Percentiles rank a stretch among this genome's conserved stretches.
phyloP scores from a whole-genome alignment of 64 coral and sea anemone species.

The Montipora cactus region DNA sequence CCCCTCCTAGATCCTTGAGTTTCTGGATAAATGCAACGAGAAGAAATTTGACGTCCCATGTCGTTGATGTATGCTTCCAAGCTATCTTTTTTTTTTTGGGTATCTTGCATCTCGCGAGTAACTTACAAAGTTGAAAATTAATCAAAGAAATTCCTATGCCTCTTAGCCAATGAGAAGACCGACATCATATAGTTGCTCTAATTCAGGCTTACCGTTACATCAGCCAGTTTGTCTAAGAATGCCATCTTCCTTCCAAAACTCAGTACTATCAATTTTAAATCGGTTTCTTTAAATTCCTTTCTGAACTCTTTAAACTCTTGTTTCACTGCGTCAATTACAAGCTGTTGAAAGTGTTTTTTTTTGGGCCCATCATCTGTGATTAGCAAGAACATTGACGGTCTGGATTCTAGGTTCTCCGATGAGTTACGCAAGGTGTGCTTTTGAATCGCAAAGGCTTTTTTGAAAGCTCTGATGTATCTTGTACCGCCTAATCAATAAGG shows the following conservation, averaged over 20 bases:
- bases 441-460: slow-evolving; percentile 64
- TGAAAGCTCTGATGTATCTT: slow-evolving; percentile 64
- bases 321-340: background rate
- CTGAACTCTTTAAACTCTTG: background rate
- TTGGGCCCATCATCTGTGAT: slow-evolving; percentile 65
- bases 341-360: background rate
- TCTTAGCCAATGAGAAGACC: background rate
- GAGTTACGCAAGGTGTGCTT: slow-evolving; percentile 37
- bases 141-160: background rate
- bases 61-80: too few relatives aligned
- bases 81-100: too few relatives aligned
- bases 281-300: background rate
- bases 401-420: background rate
- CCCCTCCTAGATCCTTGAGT: too few relatives aligned
- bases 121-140: too few relatives aligned
- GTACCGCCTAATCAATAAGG: slow-evolving; percentile 54
- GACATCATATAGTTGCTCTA: too few relatives aligned
- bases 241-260: slow-evolving; percentile 19
- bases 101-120: too few relatives aligned
- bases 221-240: slow-evolving; percentile 34
- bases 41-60: too few relatives aligned
- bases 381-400: slow-evolving; percentile 67
- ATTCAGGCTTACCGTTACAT: slow-evolving; percentile 22
- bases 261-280: slow-evolving; percentile 5
- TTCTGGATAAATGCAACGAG: too few relatives aligned